Base-by-base conservation (phyloP, 2,113 vertebrate species). In the Heterochromis multidens region DNA sequence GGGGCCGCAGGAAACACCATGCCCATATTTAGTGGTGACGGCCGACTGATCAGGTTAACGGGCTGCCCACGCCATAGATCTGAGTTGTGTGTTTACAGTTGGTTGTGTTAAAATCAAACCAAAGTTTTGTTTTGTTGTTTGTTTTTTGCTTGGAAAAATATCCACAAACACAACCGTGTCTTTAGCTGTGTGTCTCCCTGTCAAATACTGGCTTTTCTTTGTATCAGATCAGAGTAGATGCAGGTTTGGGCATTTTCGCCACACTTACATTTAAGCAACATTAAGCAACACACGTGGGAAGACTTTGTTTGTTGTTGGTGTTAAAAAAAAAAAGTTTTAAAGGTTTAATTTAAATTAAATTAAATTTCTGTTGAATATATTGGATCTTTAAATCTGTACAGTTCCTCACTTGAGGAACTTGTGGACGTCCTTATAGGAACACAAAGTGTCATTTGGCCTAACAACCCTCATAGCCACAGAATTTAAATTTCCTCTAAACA, bases 11-110 rank as follows among this genome's bases (percentile, higher is more conserved):
- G 91, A 94, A 94, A 83, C 78, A 0, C 33, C 1, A 40, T 93
- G 89, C 81, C 93, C 91, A 90, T 92, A 91, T 93, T 90, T 92
- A 25, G 92, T 16, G 6, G 35, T 59, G 86, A 80, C 82, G 89
- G 83, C 61, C 72, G 89, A 60, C 35, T 31, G 57, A 80, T 82
- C 78, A 17, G 17, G 37, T 61, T 87, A 86, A 87, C 84, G 82
- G 49, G 77, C 56, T 70, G 54, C n/a, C 58, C 77, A 63, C 13
- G 43, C 43, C 43, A 72, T 17, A 52, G 43, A 49, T 52, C 43
- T 31, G 67, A 46, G 25, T 46, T 52, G 16, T 72, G 67, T 46
- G 16, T 46, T 46, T 46, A 16, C 14, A 46, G 13, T 46, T 46
- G 5, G 43, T 46, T 16, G 43, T 14, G 6, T 19, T 52, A 17